phyloP scores from a whole-genome alignment of 2,797 vertebrate genomes.

The Phoebastria nigripes region DNA sequence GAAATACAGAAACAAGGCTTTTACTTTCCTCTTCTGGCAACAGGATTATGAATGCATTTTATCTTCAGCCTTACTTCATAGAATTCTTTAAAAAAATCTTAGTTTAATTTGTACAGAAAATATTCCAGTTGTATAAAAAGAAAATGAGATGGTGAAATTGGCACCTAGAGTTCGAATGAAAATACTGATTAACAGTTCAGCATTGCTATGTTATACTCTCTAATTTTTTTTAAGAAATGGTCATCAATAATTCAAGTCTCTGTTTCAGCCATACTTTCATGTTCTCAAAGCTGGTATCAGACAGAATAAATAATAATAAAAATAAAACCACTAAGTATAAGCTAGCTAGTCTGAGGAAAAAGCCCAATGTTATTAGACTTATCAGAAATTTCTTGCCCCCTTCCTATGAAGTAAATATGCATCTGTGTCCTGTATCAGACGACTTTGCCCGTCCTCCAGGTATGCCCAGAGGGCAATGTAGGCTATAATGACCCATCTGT shows the following conservation, averaged over 20 bases:
- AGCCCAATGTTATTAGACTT: not conserved
- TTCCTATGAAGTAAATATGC: constrained; percentile 36
- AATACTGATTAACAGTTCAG: not conserved
- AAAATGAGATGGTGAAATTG: not conserved
- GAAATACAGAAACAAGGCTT: not conserved
- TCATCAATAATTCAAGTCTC: not conserved
- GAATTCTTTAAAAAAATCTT: not conserved
- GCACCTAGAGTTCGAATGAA: not conserved
- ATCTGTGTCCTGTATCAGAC: constrained; percentile 41
- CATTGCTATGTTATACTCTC: not conserved
- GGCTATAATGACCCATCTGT: constrained; percentile 94
- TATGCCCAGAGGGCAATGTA: constrained; percentile 79
- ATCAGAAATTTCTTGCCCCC: not conserved
- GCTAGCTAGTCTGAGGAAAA: not conserved
- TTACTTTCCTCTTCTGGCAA: not conserved
- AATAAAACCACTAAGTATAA: not conserved
- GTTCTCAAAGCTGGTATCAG: not conserved
- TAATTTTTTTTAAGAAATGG: not conserved
- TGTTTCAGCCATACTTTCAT: not conserved
- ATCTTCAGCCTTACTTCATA: not conserved
- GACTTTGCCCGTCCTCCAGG: constrained; percentile 86
- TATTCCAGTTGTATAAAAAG: not conserved
- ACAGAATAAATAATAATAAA: not conserved
- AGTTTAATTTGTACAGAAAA: not conserved
- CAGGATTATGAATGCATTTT: not conserved